phyloP scores from a whole-genome alignment of 2,797 vertebrate genomes.

The Bryconaethiops microstoma region DNA sequence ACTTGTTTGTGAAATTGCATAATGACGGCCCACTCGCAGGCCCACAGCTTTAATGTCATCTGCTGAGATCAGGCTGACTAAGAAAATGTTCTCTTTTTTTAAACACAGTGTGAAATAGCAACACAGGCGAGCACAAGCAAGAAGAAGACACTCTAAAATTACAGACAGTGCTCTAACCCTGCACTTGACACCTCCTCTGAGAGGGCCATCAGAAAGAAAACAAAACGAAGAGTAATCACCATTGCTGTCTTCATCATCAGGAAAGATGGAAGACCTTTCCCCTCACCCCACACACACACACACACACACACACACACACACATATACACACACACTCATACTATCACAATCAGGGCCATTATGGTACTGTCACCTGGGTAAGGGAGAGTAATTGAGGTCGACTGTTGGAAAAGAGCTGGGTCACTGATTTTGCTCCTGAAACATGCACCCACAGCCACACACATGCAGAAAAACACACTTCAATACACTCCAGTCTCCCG shows the following conservation, averaged over 20 bases:
- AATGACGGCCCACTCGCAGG: neutral
- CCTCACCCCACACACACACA: neutral
- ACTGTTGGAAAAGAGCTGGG: constrained; percentile 13
- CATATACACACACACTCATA: neutral
- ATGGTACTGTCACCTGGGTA: constrained; percentile 23
- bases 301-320: neutral
- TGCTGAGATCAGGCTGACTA: constrained; percentile 1
- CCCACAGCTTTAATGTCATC: constrained; percentile 28
- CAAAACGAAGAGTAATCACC: neutral
- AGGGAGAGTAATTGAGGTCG: constrained; percentile 41
- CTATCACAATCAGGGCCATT: constrained; percentile 8
- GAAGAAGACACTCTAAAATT: neutral
- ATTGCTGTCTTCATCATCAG: neutral
- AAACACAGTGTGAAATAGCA: too few species aligned
- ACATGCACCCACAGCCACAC: neutral
- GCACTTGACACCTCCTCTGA: neutral
- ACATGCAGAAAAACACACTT: neutral
- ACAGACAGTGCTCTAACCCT: neutral
- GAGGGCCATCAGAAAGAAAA: neutral
- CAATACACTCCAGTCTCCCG: neutral
- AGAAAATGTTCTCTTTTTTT: neutral
- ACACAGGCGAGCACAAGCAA: too few species aligned
- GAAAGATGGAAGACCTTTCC: neutral
- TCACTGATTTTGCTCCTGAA: constrained; percentile 21
- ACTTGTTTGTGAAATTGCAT: constrained; percentile 10